Evolutionary conservation across 2,113 vertebrate species (phyloP).

Genomic region (Acanthochromis polyacanthus): DNA sequence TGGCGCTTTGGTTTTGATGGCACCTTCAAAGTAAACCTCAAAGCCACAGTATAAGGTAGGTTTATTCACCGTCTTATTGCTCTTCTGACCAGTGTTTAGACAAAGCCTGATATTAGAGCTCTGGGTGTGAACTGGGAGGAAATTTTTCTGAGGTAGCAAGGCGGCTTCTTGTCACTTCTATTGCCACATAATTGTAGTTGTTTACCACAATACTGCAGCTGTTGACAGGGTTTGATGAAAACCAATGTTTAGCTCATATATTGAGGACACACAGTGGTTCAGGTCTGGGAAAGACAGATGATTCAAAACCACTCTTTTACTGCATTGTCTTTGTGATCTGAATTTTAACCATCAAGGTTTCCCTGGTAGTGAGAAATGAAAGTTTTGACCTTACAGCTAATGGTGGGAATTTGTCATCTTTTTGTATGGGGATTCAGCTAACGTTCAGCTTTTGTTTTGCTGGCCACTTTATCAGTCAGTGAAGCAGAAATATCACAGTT

Average conservation of each 20-base stretch:
- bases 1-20: constrained; percentile 25
- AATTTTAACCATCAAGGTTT: background rate
- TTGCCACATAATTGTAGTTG: constrained; percentile 9
- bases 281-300: too few species aligned
- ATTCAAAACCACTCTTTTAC: background rate
- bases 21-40: constrained; percentile 11
- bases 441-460: background rate
- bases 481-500: background rate
- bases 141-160: constrained; percentile 5
- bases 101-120: constrained; percentile 29
- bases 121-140: background rate
- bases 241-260: background rate
- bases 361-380: too few species aligned
- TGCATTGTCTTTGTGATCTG: background rate
- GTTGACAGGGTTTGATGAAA: too few species aligned
- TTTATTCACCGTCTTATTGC: background rate
- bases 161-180: background rate
- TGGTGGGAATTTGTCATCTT: too few species aligned
- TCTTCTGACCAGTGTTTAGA: background rate
- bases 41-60: constrained; percentile 6
- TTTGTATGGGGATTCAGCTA: background rate
- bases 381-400: too few species aligned
- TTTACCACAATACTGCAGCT: background rate
- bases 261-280: background rate
- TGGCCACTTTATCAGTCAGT: background rate